Evolutionary conservation across 2,797 vertebrate genomes (phyloP), one percentile per base, ranked within the genome.

Genomic region (Adelosebastes latens): DNA sequence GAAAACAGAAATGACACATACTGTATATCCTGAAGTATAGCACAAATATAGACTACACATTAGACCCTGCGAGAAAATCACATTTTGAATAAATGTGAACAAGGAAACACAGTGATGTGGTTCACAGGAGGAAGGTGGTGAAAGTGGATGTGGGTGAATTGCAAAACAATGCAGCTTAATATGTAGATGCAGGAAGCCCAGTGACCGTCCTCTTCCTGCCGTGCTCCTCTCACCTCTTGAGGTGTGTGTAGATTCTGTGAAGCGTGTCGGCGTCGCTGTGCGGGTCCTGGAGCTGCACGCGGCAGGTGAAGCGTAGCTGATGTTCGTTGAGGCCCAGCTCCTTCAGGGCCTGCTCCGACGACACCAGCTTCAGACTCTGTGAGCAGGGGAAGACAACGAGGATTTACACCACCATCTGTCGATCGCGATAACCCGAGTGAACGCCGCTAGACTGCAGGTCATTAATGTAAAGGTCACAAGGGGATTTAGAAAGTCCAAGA

Each of bases 281-380:
- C 0, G 97, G 90, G 84, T 99, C 98, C 24, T 98, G 98, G 8
- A 99, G 96, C 91, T 97, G 97, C 56, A 99, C 96, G 0, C 97
- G 97, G 89, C 98, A 99, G 66, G 98, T 99, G 92, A 99, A 99
- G 25, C 98, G 96, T 75, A 99, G 80, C 95, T 99, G 98, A 74
- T 99, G 98, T 42, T 99, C 98, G 0, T 96, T 96, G 63, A 99
- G 96, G 52, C 98, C 99, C 80, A 99, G 95, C 91, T 99, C 98
- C 82, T 98, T 99, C 81, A 99, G 89, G 0, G 98, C 99, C 92
- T 99, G 98, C 87, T 99, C 98, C 0, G 98, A 96, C 5, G 97
- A 97, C 27, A 99, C 96, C 82, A 99, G 96, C 75, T 97, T 96
- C 92, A 99, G 96, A 81, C 93, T 98, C 98, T 99, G 25, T 2